These are phyloP conservation scores for Heliconius ethilla DNA, from an alignment of 2,888 invertebrate genomes.

Conservation along the genomic window DNA sequence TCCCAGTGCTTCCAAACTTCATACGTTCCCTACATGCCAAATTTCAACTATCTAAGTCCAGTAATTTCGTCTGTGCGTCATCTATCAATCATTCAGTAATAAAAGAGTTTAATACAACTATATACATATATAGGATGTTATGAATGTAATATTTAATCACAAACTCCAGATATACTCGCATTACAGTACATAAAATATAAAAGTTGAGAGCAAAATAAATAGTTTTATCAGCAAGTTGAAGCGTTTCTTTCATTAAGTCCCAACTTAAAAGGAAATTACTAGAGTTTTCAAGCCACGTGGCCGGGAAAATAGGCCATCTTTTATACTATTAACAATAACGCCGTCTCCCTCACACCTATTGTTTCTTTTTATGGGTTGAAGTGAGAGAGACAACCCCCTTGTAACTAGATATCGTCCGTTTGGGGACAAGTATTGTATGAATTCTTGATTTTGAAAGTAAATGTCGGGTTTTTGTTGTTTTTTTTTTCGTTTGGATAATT, in stretches of 20 bases:
- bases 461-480: conserved; percentile 26
- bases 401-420: conserved; percentile 44
- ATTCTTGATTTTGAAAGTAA: conserved; percentile 38
- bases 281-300: conserved; percentile 70
- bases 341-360: conserved; percentile 54
- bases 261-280: conserved; percentile 51
- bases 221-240: conserved; percentile 30
- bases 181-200: background rate
- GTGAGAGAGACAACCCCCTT: conserved; percentile 44
- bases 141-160: background rate
- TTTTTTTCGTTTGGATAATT: conserved; percentile 34
- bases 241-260: conserved; percentile 44
- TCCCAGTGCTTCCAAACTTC: no score
- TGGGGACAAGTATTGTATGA: conserved; percentile 37
- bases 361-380: conserved; percentile 42
- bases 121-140: no score
- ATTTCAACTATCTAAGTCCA: no score
- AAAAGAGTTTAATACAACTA: no score
- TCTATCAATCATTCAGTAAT: no score
- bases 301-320: conserved; percentile 72
- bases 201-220: conserved; percentile 20
- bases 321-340: conserved; percentile 64
- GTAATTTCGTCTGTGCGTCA: no score
- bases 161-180: background rate
- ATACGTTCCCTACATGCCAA: no score